A percentile compares a stretch with the other conserved stretches of the same genome.
phyloP scores from a whole-genome alignment of 2,113 vertebrate genomes.

The Athene noctua region DNA sequence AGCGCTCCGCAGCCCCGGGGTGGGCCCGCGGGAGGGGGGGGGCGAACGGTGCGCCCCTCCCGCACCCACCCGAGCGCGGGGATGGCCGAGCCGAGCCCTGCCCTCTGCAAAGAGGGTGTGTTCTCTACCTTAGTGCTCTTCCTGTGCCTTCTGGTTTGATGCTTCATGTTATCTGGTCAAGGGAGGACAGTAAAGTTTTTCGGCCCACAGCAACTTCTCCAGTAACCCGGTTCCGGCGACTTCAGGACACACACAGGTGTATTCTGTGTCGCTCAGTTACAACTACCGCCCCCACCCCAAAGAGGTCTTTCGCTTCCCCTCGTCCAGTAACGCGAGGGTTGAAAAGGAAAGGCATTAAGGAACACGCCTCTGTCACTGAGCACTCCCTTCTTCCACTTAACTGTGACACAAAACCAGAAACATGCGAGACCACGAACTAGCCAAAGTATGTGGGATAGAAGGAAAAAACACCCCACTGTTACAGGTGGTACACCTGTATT shows the following conservation, averaged over 20 bases:
- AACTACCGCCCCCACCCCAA: background rate
- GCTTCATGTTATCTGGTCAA: background rate
- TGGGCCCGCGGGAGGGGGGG: background rate
- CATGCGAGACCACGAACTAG: background rate
- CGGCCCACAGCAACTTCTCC: background rate
- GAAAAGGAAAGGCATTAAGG: background rate
- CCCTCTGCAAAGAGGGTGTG: background rate
- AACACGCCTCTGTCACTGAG: background rate
- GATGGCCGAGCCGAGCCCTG: fast-evolving
- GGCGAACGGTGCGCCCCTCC: background rate
- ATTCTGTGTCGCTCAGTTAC: background rate
- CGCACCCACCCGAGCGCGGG: background rate
- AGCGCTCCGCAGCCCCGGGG: background rate
- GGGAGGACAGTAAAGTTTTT: background rate
- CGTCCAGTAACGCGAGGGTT: background rate
- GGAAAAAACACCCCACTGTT: background rate
- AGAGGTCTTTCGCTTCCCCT: background rate
- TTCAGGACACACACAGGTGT: background rate
- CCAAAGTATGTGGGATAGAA: background rate
- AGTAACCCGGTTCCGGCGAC: background rate
- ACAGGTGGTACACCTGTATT: background rate
- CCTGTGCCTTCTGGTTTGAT: fast-evolving
- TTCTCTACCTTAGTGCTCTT: background rate
- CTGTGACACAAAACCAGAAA: background rate
- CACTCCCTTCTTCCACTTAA: background rate